phyloP scores from a whole-genome alignment of 2,797 vertebrate species.

The Ammospiza maritima region DNA sequence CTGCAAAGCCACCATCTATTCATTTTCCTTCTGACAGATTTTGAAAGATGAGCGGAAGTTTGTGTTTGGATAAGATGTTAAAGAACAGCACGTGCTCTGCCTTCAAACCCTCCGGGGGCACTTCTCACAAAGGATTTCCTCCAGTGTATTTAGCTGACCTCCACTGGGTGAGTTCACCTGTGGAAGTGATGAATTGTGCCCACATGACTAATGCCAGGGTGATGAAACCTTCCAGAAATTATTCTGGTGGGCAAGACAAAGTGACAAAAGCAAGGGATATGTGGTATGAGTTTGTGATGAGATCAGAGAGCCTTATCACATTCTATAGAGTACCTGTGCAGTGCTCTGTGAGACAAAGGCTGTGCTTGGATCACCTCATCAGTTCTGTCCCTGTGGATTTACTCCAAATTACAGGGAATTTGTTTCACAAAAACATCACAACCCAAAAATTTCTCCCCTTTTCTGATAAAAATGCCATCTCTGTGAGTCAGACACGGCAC shows the following conservation, averaged over 20 bases:
- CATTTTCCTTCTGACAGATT: background rate
- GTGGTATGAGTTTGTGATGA: background rate
- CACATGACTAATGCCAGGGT: background rate
- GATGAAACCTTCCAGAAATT: background rate
- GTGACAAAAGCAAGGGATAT: background rate
- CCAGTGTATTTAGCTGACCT: background rate
- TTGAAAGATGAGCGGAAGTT: background rate
- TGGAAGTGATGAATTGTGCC: background rate
- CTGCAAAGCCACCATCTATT: background rate
- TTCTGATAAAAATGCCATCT: background rate
- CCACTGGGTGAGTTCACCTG: background rate
- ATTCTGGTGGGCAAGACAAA: background rate
- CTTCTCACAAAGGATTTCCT: background rate
- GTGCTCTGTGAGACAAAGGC: background rate
- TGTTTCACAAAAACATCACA: background rate
- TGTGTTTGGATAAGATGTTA: background rate
- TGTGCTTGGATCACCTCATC: background rate
- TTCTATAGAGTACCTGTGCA: rapidly evolving
- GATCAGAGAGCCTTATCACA: background rate
- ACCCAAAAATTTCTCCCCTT: background rate
- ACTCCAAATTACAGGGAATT: background rate
- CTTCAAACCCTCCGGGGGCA: background rate
- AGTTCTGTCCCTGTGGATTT: background rate
- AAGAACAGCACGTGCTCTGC: background rate
- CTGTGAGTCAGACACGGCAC: background rate